Evolutionary conservation across 2,888 invertebrate species (phyloP).

Genomic region (Dasysyrphus albostriatus): DNA sequence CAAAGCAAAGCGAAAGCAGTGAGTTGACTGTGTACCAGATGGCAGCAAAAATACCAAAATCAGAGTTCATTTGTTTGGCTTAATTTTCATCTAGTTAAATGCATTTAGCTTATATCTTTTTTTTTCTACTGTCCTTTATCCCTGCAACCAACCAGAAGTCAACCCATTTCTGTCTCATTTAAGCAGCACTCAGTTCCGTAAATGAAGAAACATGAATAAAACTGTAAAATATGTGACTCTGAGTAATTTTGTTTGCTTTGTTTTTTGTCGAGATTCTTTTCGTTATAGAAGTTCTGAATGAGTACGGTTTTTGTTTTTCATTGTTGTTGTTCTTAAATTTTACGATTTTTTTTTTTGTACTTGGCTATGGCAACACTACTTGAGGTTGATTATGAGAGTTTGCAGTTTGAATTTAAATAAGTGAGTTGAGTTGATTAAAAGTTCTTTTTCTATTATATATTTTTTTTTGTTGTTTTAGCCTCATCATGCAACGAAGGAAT

Average conservation of each 20-base stretch:
- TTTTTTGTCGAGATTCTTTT: conserved; percentile 12
- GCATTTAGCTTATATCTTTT: conserved; percentile 26
- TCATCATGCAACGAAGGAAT: background rate
- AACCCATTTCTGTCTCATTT: conserved; percentile 36
- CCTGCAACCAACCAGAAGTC: conserved; percentile 20
- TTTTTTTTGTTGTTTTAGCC: background rate
- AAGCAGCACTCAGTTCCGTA: conserved; percentile 26
- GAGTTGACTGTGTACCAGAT: conserved; percentile 11
- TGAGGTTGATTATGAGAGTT: conserved; percentile 50
- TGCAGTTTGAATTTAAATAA: conserved; percentile 51
- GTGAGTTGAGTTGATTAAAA: conserved; percentile 25
- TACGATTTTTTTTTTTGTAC: background rate
- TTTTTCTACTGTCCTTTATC: conserved; percentile 15
- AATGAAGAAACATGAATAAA: conserved; percentile 44
- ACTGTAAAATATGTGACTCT: conserved; percentile 42
- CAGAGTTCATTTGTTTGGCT: conserved; percentile 65
- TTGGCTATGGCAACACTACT: conserved; percentile 14
- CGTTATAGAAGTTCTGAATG: conserved; percentile 14
- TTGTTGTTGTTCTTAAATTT: conserved; percentile 21
- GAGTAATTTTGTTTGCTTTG: background rate
- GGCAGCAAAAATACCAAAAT: conserved; percentile 48
- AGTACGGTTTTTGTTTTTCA: conserved; percentile 6
- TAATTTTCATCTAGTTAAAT: conserved; percentile 63
- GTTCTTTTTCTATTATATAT: background rate
- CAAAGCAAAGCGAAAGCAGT: background rate